Evolutionary conservation across 2,113 vertebrate genomes (phyloP), one percentile per base, ranked within the genome.

Genomic region (Philantomba maxwellii): DNA sequence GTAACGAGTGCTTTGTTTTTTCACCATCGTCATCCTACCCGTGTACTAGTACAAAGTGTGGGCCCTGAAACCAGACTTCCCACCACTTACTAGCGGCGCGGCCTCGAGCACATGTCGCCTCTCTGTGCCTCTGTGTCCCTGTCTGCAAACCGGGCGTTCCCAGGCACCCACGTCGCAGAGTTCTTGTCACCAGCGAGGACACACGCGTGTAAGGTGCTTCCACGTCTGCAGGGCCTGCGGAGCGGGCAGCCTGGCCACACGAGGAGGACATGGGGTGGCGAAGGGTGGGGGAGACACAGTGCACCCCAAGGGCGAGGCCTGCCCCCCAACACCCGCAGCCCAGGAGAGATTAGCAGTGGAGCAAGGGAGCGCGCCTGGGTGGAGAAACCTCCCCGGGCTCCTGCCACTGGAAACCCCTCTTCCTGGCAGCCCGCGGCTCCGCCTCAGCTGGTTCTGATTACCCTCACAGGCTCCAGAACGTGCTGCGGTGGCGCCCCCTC

Each of bases 391-490:
- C 23, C 49, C 8, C 4, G 12, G 66, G 39, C 89, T 85, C 36
- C 73, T 91, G 47, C 25, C 0, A 2, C 87, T 33, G 87, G 73
- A 60, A 82, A 43, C 81, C 85, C 70, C 51, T 43, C 49, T 89
- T 87, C 30, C 81, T 58, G 49, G 85, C 91, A 94, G 89, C 51
- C 57, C 2, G 25, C 58, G 6, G 49, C 26, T 39, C 73, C 0
- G 15, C 84, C 75, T 92, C 58, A 36, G 62, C 81, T 87, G 95
- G 43, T 57, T 96, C 84, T 66, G 23, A 88, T 93, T 84, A 66
- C 89, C 11, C 82, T 84, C 84, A 28, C 1, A 30, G 60, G 90
- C 94, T 58, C 25, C 0, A 23, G 92, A 78, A 86, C 58, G 1
- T 86, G 95, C 57, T 0, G 8, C 33, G 55, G 94, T 58, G 62